These are phyloP conservation scores for Rhinophrynus dorsalis DNA, from an alignment of 2,797 vertebrate species.

Conservation along the genomic window DNA sequence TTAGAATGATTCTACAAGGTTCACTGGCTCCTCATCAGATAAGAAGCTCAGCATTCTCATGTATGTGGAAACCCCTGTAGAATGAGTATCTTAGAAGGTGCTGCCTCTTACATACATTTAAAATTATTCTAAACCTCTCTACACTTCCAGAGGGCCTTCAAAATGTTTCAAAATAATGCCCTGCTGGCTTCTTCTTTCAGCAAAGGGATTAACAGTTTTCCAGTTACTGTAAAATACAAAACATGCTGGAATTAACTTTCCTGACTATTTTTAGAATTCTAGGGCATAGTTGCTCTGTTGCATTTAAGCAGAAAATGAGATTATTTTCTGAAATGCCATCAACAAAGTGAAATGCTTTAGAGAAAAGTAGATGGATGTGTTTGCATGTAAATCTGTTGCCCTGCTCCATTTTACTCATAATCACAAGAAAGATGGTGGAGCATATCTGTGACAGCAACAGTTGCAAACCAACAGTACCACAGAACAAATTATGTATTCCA, in stretches of 20 bases:
- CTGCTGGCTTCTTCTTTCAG: background rate
- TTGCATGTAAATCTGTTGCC: background rate
- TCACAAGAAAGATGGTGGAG: too few species aligned
- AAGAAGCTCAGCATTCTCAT: slow-evolving; percentile 17
- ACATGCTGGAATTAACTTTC: background rate
- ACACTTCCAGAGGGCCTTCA: background rate
- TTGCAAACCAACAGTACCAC: too few species aligned
- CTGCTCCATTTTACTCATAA: background rate
- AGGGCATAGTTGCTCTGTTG: background rate
- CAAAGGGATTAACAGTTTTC: background rate
- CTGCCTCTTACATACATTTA: background rate
- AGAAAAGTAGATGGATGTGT: background rate
- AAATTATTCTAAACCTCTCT: background rate
- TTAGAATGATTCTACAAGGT: background rate
- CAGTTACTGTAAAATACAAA: background rate
- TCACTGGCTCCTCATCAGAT: slow-evolving; percentile 4
- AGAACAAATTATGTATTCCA: too few species aligned
- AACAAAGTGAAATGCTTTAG: background rate
- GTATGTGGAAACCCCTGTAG: background rate
- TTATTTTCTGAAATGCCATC: slow-evolving; percentile 2
- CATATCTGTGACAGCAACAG: too few species aligned
- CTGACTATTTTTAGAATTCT: background rate
- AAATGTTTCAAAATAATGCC: background rate
- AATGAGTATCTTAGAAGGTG: background rate
- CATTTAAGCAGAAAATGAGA: background rate